phyloP scores from a whole-genome alignment of 2,797 vertebrate species.

The Tangara arthus region DNA sequence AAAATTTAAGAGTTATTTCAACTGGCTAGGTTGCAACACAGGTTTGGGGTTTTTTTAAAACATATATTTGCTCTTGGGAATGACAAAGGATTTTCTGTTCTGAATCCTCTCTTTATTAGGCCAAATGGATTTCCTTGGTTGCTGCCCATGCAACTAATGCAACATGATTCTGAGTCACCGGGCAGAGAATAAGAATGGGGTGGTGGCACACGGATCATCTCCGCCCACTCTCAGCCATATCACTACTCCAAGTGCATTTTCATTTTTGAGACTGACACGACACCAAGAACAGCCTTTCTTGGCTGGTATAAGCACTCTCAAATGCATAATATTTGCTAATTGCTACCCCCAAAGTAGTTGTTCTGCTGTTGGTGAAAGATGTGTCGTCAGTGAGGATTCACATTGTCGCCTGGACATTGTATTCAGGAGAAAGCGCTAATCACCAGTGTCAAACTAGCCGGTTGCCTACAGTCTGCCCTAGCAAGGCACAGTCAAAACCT shows the following conservation, averaged over 20 bases:
- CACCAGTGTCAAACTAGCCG: neutral
- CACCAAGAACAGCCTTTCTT: neutral
- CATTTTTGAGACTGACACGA: neutral
- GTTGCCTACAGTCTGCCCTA: neutral
- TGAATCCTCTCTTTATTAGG: neutral
- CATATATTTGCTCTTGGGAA: neutral
- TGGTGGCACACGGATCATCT: neutral
- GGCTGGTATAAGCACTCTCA: neutral
- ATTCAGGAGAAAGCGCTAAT: neutral
- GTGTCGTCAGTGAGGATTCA: neutral
- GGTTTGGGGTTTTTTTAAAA: rapidly evolving
- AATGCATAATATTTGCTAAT: neutral
- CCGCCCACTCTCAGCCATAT: neutral
- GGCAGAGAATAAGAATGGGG: neutral
- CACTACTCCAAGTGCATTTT: neutral
- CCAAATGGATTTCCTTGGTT: neutral
- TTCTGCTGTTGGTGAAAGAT: neutral
- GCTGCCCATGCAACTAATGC: neutral
- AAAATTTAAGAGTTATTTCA: neutral
- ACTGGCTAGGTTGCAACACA: neutral
- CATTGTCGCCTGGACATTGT: neutral
- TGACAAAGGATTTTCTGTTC: neutral
- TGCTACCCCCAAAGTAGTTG: neutral
- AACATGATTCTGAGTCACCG: neutral
- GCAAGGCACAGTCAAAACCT: slow-evolving; percentile 1